These are phyloP conservation scores for Neoarius graeffei DNA, from an alignment of 2,113 vertebrate species.

Conservation along the genomic window DNA sequence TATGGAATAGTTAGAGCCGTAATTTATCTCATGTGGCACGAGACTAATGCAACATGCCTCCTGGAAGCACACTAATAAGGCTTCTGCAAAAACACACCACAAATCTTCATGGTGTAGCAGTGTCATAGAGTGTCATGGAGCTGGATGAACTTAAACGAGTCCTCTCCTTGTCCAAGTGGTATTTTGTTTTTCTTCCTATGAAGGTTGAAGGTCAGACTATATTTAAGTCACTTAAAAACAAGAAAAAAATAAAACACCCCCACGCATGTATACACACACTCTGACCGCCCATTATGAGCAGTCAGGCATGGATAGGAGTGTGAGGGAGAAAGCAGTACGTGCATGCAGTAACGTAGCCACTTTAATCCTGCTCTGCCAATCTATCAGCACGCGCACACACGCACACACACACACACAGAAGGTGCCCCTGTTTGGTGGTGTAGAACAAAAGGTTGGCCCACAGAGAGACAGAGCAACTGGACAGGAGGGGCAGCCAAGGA, in stretches of 20 bases:
- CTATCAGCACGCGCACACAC: conserved; percentile 13
- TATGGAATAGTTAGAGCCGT: background rate
- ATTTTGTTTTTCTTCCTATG: background rate
- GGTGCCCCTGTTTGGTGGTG: conserved; percentile 7
- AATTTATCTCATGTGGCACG: too few species aligned
- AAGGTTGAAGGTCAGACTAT: conserved; percentile 4
- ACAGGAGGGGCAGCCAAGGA: background rate
- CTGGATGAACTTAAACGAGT: background rate
- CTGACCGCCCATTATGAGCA: background rate
- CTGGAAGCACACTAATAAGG: background rate
- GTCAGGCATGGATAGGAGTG: background rate
- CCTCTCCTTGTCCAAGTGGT: background rate
- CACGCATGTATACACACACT: too few species aligned
- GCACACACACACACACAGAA: conserved; percentile 11
- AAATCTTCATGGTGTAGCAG: background rate
- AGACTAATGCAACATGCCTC: background rate
- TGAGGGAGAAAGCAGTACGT: conserved; percentile 38
- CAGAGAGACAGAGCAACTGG: background rate
- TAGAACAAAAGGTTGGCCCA: conserved; percentile 25
- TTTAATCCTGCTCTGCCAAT: conserved; percentile 5
- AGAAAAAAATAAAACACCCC: too few species aligned
- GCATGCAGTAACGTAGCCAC: conserved; percentile 26
- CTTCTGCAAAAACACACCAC: background rate
- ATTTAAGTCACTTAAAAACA: background rate
- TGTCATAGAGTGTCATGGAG: background rate